Base-by-base conservation (phyloP, 1,140 invertebrate genomes). In the Calycopis cecrops region DNA sequence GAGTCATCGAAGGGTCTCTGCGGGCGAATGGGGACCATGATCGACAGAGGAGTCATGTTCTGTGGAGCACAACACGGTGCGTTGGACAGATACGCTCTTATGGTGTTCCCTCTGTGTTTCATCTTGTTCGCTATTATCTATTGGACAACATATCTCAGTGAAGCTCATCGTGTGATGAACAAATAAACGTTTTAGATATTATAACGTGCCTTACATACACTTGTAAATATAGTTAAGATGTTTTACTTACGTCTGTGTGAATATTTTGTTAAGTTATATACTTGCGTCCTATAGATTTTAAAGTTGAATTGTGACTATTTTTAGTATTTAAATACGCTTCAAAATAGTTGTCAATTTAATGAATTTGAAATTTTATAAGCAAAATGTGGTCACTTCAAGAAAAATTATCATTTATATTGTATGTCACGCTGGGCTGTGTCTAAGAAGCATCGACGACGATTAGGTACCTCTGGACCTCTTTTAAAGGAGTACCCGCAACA, bases 21-120 rank as follows among this genome's bases (percentile, higher is more conserved):
- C 55, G 71, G 63, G 17, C 78, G 88, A 34, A 71, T 90, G 49
- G 74, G 73, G 3, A 72, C 86, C 12, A 65, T 83, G 33, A 79
- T 87, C 1, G 85, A 90, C 60, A 76, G 80, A 55, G 88, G 87
- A 4, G 85, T 91, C 33, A 82, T 91, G 65, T 91, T 90, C 61
- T 90, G 89, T 61, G 90, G 90, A 53, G 89, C 89, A 34, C 89
- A 90, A 63, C 73, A 90, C 42, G 90, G 90, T 4, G 83, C 84
- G 14, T 73, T 91, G 38, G 90, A 91, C 66, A 88, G 89, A 69
- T 89, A 88, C 56, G 90, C 90, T 8, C 87, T 94, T 37, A 89
- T 92, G 53, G 60, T 93, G 6, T 95, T 95, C 72, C 93, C 93
- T 0, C 62, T 92, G 12, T 90, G 90, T 55, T 94, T 94, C 78